Evolutionary conservation across 2,888 invertebrate genomes (phyloP).

Genomic region (Tethea ocularis): DNA sequence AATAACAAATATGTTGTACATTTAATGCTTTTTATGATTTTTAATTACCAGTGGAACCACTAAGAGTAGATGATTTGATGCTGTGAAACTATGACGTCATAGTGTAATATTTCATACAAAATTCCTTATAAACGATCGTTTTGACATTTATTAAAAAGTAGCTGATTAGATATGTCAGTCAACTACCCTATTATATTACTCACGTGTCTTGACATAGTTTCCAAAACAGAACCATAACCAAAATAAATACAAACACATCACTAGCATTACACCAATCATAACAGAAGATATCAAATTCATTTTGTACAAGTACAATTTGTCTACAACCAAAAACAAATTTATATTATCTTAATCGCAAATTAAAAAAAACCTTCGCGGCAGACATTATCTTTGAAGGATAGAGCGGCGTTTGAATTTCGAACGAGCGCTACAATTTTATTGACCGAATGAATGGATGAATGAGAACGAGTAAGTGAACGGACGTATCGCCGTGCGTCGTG

Average conservation of each 20-base stretch:
- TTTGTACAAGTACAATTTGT: slow-evolving; percentile 25
- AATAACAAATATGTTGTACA: too few relatives aligned
- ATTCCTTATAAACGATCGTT: too few relatives aligned
- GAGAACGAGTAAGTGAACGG: not conserved
- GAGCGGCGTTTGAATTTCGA: not conserved
- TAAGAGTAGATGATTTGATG: too few relatives aligned
- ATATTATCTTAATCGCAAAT: slow-evolving; percentile 8
- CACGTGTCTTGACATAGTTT: slow-evolving; percentile 53
- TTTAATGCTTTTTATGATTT: too few relatives aligned
- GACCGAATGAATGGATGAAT: not conserved
- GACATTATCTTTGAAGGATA: not conserved
- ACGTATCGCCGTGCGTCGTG: not conserved
- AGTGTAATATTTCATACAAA: too few relatives aligned
- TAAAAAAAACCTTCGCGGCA: not conserved
- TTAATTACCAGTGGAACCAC: too few relatives aligned
- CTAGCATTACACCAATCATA: slow-evolving; percentile 49
- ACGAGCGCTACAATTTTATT: not conserved
- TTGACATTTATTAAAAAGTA: too few relatives aligned
- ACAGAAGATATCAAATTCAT: slow-evolving; percentile 55
- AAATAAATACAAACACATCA: slow-evolving; percentile 65
- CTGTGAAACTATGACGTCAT: too few relatives aligned
- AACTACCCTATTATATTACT: too few relatives aligned
- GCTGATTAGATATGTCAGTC: too few relatives aligned
- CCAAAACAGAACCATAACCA: slow-evolving; percentile 79
- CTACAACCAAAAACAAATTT: not conserved